Evolutionary conservation across 1,140 invertebrate genomes (phyloP), one percentile per base, ranked within the genome.

Genomic region (Diuraphis noxia): DNA sequence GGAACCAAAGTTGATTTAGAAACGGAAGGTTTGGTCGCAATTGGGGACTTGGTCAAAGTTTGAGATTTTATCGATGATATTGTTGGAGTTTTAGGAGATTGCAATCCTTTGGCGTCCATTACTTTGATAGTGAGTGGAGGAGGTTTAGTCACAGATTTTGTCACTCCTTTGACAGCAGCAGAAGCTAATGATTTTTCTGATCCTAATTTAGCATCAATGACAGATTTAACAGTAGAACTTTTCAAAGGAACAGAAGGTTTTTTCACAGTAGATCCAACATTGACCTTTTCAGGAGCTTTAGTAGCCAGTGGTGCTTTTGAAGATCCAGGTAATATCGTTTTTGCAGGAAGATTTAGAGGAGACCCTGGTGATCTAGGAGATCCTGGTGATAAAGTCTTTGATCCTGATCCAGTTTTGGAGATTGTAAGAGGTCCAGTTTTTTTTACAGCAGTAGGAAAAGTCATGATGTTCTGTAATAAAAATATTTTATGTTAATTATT

Each of bases 401-500:
- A 91, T 81, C 63, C 89, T 30, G 77, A 91, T 46, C 89, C 89
- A 91, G 63, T 52, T 81, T 91, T 91, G 34, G 88, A 90, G 40
- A 90, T 81, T 52, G 89, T 91, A 38, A 81, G 36, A 8, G 43
- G 77, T 7, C 77, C 46, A 19, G 89, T 82, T 52, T 91, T 91
- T 81, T 91, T 91, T 19, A 49, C 43, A 30, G 34, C 41, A 81
- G 77, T 21, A 19, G 89, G 89, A 34, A 79, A 79, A 2, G 89
- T 91, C 89, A 91, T 91, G n/a, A 81, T 89, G 40, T 41, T 79
- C 89, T 91, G 7, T 30, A 91, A 91, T 46, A 91, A 81, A 90
- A 81, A 82, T 82, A 41, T 82, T 41, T 41, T 1, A 41, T 9
- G 36, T 8, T 21, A 79, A 72, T 72, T 72, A 72, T n/a, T 72